Base-by-base conservation (phyloP, 1,140 invertebrate genomes). In the Rhynchophorus ferrugineus region DNA sequence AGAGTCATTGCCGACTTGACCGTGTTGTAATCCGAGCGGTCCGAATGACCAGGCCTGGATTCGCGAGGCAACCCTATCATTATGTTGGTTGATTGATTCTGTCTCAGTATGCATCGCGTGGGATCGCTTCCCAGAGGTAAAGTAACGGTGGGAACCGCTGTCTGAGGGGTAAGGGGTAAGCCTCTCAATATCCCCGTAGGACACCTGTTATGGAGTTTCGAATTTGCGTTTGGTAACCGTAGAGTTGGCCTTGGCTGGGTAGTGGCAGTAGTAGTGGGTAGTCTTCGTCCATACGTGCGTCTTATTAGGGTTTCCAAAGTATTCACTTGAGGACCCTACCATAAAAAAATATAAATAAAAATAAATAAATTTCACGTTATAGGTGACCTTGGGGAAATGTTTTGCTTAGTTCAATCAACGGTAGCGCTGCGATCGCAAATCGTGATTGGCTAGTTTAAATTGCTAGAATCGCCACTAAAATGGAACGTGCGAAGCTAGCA, bases 221-320 rank as follows among this genome's bases (percentile, higher is more conserved):
- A 49, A n/a, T 58, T 62, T 1, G 54, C 53, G 13, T 60, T 59
- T 11, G 64, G 61, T 39, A 63, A 56, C 24, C 63, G 42, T 22
- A 66, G 47, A 13, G 22, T 33, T 0, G 63, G 47, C 16, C 60
- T 48, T 13, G 57, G 44, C 51, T 59, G 59, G 35, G 49, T 24
- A 16, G 45, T 22, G 43, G 61, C 73, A 13, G 76, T 75, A 29
- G 78, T 77, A 1, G 82, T 79, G 57, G 92, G 83, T 36, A 88
- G 89, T 49, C 91, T 73, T 45, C 84, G 83, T 68, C 89, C 87
- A 66, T 89, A 91, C 1, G 86, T 85, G 60, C 86, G 77, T 61
- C 87, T 78, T 78, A 92, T 83, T 60, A 89, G 85, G 7, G 74
- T 73, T 21, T 75, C 73, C 42, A 79, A 81, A 16, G 78, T 75